These are phyloP conservation scores for Melipona bicolor DNA, from an alignment of 2,888 invertebrate genomes.

Conservation along the genomic window DNA sequence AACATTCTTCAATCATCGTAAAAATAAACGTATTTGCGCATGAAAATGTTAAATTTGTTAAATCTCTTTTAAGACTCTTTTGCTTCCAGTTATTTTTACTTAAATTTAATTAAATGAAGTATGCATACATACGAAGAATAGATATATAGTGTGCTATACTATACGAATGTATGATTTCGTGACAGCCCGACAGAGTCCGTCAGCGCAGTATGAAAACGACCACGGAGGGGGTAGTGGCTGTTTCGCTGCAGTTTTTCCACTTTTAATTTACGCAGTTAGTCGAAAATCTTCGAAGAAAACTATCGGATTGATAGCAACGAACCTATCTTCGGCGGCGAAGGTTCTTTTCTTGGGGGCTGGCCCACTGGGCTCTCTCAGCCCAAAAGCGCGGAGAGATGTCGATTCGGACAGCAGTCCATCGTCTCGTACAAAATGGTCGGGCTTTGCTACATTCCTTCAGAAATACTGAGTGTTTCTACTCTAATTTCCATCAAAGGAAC, in stretches of 20 bases:
- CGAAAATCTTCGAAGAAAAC: constrained; percentile 13
- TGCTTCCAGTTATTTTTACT: too few relatives aligned
- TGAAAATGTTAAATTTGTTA: neutral
- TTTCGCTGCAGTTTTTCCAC: neutral
- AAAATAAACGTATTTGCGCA: neutral
- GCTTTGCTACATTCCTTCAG: constrained; percentile 76
- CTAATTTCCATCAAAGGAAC: constrained; percentile 69
- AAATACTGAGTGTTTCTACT: constrained; percentile 73
- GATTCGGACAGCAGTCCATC: constrained; percentile 77
- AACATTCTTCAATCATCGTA: neutral
- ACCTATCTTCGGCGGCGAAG: constrained; percentile 32
- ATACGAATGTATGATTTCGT: neutral
- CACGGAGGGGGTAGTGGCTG: neutral
- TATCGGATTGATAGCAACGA: constrained; percentile 13
- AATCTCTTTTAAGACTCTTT: neutral
- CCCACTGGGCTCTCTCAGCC: constrained; percentile 77
- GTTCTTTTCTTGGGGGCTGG: constrained; percentile 44
- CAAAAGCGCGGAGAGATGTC: constrained; percentile 80
- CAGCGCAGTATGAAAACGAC: constrained; percentile 7
- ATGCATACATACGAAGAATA: neutral
- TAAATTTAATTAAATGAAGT: neutral
- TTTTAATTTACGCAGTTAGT: constrained; percentile 42
- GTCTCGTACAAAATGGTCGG: constrained; percentile 82
- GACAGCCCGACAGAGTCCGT: constrained; percentile 7
- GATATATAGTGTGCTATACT: too few relatives aligned